Conservation (phyloP, 2,113 vertebrate genomes). For the Sander lucioperca region DNA sequence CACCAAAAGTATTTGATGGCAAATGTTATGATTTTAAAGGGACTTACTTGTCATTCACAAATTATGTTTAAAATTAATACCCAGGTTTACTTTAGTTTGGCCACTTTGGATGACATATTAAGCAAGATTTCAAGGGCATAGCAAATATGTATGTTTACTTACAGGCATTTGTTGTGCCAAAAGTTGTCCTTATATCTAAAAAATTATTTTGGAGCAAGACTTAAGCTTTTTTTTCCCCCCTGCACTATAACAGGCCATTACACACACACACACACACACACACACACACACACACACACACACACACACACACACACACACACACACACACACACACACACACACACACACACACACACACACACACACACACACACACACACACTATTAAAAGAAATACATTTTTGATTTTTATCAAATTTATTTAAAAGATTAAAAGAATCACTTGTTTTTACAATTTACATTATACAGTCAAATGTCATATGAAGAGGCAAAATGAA, state of each 20-base stretch:
- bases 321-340: no score
- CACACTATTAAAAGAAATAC: neutral
- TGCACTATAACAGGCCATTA: no score
- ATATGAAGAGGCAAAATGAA: slow-evolving; percentile 72
- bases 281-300: no score
- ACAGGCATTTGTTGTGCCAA: neutral
- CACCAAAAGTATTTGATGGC: neutral
- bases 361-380: neutral
- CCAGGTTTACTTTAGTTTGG: neutral
- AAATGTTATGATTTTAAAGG: neutral
- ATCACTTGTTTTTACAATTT: slow-evolving; percentile 76
- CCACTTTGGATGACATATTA: neutral
- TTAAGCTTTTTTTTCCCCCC: neutral
- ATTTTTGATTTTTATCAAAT: slow-evolving; percentile 70
- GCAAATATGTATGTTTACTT: neutral
- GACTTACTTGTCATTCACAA: neutral
- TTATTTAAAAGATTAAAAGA: slow-evolving; percentile 87
- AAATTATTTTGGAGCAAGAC: neutral
- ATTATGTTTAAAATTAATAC: neutral
- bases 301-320: no score
- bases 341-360: no score
- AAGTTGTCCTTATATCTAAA: neutral
- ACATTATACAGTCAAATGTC: slow-evolving; percentile 73
- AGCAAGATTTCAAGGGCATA: neutral
- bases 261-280: no score